Evolutionary conservation across 2,888 invertebrate species (phyloP), one percentile per base, ranked within the genome.

Genomic region (Tipula unca): DNA sequence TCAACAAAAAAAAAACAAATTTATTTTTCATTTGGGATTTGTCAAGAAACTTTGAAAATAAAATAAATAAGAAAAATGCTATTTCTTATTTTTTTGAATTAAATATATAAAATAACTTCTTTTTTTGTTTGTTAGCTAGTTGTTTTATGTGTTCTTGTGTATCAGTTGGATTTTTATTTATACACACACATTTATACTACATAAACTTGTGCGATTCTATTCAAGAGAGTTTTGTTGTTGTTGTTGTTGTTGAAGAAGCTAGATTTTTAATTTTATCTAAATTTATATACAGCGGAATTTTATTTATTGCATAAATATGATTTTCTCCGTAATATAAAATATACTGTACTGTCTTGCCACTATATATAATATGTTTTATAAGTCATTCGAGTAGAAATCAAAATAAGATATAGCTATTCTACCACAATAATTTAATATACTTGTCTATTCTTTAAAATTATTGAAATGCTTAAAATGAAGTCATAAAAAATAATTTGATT

Each of bases 1-100:
- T 69, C 69, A 69, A 69, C 69, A 69, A 69, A 69, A 69, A 69
- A 48, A 69, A 69, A 69, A 13, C 69, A 69, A 69, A 69, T 69
- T 69, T 69, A 69, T 69, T 69, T 69, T 69, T 69, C 69, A 69
- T 69, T 69, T 69, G 69, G 69, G 69, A 69, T 69, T 69, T 69
- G 69, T 69, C 69, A 69, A 69, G 69, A 69, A 69, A 69, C 69
- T 69, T 69, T 69, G 69, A 69, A 69, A 69, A 69, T 69, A 69
- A 69, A 69, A 69, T 69, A 69, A 69, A 69, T 69, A 69, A 69
- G 69, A 69, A 69, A 69, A 69, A 69, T 69, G 69, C 69, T 69
- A 69, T 69, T 69, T 69, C 69, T 69, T 69, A 69, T 69, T 69
- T 69, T 69, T 69, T 69, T 69, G 69, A 69, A 69, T 69, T 25